A percentile compares a stretch with the other conserved stretches of the same genome.
These are phyloP conservation scores for Ceuthmochares aereus DNA, from an alignment of 2,113 vertebrate species.

Conservation along the genomic window DNA sequence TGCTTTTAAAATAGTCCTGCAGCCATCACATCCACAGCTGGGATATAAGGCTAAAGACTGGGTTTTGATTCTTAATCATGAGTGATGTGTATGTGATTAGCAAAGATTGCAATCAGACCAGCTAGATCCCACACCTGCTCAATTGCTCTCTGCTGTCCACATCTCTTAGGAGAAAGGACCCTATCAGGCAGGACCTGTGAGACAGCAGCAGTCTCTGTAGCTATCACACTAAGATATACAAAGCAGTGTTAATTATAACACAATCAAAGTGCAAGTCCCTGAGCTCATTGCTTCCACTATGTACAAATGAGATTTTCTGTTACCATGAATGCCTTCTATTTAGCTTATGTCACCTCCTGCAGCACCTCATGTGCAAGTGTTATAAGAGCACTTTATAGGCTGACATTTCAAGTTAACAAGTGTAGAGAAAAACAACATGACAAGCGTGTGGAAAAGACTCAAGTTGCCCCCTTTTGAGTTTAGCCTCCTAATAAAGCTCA, in stretches of 20 bases:
- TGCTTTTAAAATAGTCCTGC: neutral
- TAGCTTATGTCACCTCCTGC: slow-evolving; percentile 49
- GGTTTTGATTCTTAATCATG: slow-evolving; percentile 26
- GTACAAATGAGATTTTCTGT: slow-evolving; percentile 61
- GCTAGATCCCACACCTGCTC: neutral
- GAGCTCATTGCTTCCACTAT: neutral
- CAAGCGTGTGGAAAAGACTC: neutral
- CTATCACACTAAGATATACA: slow-evolving; percentile 47
- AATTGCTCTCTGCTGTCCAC: slow-evolving; percentile 18
- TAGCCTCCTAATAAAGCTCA: slow-evolving; percentile 25
- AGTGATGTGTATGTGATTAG: slow-evolving; percentile 43
- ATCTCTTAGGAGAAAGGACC: slow-evolving; percentile 24
- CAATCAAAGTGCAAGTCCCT: slow-evolving; percentile 48
- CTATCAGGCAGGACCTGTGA: neutral
- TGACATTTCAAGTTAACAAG: slow-evolving; percentile 60
- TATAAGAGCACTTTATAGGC: slow-evolving; percentile 31
- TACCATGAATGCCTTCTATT: slow-evolving; percentile 49
- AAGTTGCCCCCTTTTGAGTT: neutral
- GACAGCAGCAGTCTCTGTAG: slow-evolving; percentile 15
- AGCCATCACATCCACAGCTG: neutral
- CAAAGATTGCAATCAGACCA: slow-evolving; percentile 29
- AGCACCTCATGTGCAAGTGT: slow-evolving; percentile 32
- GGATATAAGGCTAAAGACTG: neutral
- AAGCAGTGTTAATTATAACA: slow-evolving; percentile 45
- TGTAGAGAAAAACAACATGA: slow-evolving; percentile 13